These are phyloP conservation scores for Drosophila virilis DNA, from an alignment of 1,140 invertebrate genomes.

Conservation along the genomic window DNA sequence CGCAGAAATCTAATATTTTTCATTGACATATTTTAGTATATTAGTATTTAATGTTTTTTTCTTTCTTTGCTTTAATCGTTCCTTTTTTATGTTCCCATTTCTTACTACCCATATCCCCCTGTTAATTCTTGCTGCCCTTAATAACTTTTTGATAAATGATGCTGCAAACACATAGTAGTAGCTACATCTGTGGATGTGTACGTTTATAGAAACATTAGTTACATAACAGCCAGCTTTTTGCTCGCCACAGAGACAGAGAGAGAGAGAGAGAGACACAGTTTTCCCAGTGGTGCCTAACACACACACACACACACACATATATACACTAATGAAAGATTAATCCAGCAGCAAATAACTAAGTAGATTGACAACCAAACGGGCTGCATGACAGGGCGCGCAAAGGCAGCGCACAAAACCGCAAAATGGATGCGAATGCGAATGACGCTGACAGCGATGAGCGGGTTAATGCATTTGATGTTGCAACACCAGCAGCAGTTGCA, in stretches of 20 bases:
- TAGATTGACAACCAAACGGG: constrained; percentile 42
- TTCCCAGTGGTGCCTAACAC: neutral
- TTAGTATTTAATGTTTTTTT: too few species aligned
- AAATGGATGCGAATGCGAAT: constrained; percentile 56
- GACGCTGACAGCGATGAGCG: constrained; percentile 75
- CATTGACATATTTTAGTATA: too few species aligned
- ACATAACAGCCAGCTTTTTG: neutral
- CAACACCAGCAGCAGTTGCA: constrained; percentile 33
- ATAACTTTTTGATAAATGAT: constrained; percentile 1
- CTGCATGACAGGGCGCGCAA: constrained; percentile 26
- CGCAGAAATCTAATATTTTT: too few species aligned
- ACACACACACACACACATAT: neutral
- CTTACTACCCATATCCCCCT: too few species aligned
- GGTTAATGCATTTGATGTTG: constrained; percentile 75
- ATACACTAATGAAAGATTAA: constrained; percentile 34
- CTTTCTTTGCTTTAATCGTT: too few species aligned
- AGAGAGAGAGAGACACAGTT: neutral
- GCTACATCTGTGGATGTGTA: neutral
- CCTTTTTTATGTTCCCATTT: too few species aligned
- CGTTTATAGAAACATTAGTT: neutral
- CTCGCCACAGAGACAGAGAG: neutral
- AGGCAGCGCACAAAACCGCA: constrained; percentile 53
- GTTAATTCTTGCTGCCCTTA: too few species aligned
- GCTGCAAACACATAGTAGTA: neutral
- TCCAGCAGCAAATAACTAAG: constrained; percentile 48